Evolutionary conservation across 2,888 invertebrate species (phyloP), one percentile per base, ranked within the genome.

Genomic region (Cephonodes hylas): DNA sequence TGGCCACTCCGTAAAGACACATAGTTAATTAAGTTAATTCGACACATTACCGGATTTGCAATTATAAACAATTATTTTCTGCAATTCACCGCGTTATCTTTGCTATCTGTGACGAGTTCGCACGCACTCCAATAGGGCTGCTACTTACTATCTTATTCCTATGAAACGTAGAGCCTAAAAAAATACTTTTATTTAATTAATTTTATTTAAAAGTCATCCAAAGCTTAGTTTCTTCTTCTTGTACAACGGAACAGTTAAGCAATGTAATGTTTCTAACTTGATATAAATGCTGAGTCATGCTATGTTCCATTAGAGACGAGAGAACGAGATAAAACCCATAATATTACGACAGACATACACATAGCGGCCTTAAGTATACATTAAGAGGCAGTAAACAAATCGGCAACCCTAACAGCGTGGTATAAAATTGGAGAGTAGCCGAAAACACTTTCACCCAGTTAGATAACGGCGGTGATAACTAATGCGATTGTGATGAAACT

Each of bases 371-470:
- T n/a, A n/a, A n/a, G n/a, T n/a, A n/a, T n/a, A n/a, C n/a, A n/a
- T n/a, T n/a, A n/a, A n/a, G n/a, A n/a, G n/a, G n/a, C n/a, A 53
- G 27, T 42, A 20, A 23, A 58, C 58, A 56, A 44, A 58, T 34
- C 46, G 70, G 0, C 72, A 72, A 46, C 72, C 72, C 72, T 73
- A 64, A 18, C 34, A 1, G 65, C 64, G 63, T 38, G 34, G 34
- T 64, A 68, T 66, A 60, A 71, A 73, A 71, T 74, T 73, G 64
- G 74, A 75, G 75, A 75, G 74, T 71, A 61, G 63, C 68, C 73
- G 63, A 76, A 72, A 64, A 34, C 31, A 70, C 77, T 77, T 77
- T 77, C 77, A 67, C 77, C 42, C 13, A 42, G 68, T 77, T 77
- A 76, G 75, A 72, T 77, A 77, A 77, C 64, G 44, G 25, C 71